These are phyloP conservation scores for Huso huso DNA, from an alignment of 2,797 vertebrate genomes.

Conservation along the genomic window DNA sequence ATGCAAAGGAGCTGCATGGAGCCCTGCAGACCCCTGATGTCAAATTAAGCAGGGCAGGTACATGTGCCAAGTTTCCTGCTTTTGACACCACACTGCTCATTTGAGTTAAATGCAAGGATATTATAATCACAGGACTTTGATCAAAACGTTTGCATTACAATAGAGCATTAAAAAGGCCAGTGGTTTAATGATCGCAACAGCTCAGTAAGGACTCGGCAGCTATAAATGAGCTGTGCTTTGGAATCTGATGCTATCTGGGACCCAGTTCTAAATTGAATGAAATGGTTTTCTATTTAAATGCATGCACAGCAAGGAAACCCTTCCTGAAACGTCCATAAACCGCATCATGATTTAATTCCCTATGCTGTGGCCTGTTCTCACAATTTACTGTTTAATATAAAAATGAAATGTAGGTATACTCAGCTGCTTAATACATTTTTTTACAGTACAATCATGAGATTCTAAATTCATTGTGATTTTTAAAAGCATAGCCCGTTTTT, in stretches of 20 bases:
- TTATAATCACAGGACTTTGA: neutral
- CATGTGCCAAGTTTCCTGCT: neutral
- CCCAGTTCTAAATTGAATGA: neutral
- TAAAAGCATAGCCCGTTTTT: too few species aligned
- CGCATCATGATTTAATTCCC: too few species aligned
- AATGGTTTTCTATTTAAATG: too few species aligned
- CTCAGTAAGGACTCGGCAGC: neutral
- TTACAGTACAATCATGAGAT: too few species aligned
- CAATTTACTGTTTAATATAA: too few species aligned
- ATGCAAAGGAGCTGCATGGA: neutral
- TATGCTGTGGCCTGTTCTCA: too few species aligned
- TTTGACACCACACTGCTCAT: neutral
- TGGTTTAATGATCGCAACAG: neutral
- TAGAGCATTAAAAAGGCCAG: neutral
- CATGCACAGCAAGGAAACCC: too few species aligned
- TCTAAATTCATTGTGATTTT: too few species aligned
- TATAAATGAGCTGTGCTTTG: too few species aligned
- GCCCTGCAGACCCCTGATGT: neutral
- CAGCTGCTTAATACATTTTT: too few species aligned
- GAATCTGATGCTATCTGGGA: neutral
- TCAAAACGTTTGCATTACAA: neutral
- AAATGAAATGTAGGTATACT: too few species aligned
- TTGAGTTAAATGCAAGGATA: neutral
- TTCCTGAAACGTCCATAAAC: too few species aligned
- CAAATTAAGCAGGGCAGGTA: neutral